Base-by-base conservation (phyloP, 2,797 vertebrate species). In the Danio tinwini region DNA sequence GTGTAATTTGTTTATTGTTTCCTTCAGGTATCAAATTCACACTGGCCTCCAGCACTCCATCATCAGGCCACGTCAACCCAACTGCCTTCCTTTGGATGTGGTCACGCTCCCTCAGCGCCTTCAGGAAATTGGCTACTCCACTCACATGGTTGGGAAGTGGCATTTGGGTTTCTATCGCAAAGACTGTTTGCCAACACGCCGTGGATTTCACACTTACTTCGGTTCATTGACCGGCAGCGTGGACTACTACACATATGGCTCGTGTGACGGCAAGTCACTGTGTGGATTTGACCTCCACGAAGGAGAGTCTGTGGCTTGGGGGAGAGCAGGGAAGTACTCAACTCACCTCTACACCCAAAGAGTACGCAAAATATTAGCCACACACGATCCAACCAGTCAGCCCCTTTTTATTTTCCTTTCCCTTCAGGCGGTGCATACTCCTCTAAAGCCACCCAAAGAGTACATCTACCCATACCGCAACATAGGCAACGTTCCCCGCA, bases 131-230 rank as follows among this genome's bases (percentile, higher is more conserved):
- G 98, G 98, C 1, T 99, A 99, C 85, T 86, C 94, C 86, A 99
- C 97, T 0, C 98, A 99, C 87, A 96, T 99, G 97, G 96, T 99
- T 21, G 98, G 97, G 63, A 99, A 99, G 85, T 99, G 98, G 98
- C 98, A 99, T 88, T 91, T 99, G 81, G 98, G 98, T 76, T 99
- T 99, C 92, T 98, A 98, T 90, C 95, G 95, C 89, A 97, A 93
- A 81, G 93, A 93, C 1, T 99, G 98, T 71, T 91, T 99, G 85
- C 98, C 98, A 47, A 98, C 97, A 0, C 94, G 96, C 1, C 94
- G 96, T 40, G 98, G 98, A 13, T 99, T 99, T 0, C 93, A 99
- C 91, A 96, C 92, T 69, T 99, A 97, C 92, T 94, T 99, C 75
- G 98, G 98, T 70, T 98, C 97, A 0, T 86, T 99, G 87, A 99